A percentile compares a stretch with the other conserved stretches of the same genome.
These are phyloP conservation scores for Enteromius fasciolatus DNA, from an alignment of 2,797 vertebrate species.

Conservation along the genomic window DNA sequence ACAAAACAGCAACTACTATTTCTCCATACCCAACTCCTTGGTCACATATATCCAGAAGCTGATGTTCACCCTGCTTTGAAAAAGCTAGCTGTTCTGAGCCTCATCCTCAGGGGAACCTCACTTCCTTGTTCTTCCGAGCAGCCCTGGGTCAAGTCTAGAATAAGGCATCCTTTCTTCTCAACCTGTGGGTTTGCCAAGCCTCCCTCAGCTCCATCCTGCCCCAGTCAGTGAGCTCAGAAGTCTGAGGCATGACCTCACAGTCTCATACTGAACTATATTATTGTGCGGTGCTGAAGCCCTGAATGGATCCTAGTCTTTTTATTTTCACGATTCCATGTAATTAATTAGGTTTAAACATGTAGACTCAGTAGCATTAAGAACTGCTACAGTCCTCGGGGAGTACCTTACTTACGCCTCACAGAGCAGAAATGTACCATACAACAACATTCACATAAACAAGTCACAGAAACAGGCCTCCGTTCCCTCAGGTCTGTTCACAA, in stretches of 20 bases:
- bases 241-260: constrained; percentile 46
- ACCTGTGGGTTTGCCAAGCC: constrained; percentile 69
- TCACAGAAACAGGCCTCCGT: constrained; percentile 32
- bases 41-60: constrained; percentile 8
- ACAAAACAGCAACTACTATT: neutral
- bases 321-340: constrained; percentile 2
- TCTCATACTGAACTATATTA: constrained; percentile 22
- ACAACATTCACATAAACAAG: constrained; percentile 48
- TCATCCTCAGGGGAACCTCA: constrained; percentile 56
- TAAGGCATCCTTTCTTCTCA: constrained; percentile 81
- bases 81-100: constrained; percentile 49
- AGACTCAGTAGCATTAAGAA: neutral
- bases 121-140: constrained; percentile 74
- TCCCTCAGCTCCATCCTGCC: constrained; percentile 65
- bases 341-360: neutral
- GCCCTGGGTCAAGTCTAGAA: constrained; percentile 69
- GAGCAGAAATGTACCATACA: constrained; percentile 28
- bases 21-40: neutral
- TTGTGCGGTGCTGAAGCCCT: neutral
- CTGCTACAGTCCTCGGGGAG: neutral
- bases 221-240: constrained; percentile 72
- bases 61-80: constrained; percentile 28
- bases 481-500: constrained; percentile 27
- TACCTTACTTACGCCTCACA: constrained; percentile 11
- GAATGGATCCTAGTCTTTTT: neutral